Percentiles rank a stretch among this genome's conserved stretches.
Evolutionary conservation across 1,140 invertebrate species (phyloP).

Genomic region (Lepidurus apus): DNA sequence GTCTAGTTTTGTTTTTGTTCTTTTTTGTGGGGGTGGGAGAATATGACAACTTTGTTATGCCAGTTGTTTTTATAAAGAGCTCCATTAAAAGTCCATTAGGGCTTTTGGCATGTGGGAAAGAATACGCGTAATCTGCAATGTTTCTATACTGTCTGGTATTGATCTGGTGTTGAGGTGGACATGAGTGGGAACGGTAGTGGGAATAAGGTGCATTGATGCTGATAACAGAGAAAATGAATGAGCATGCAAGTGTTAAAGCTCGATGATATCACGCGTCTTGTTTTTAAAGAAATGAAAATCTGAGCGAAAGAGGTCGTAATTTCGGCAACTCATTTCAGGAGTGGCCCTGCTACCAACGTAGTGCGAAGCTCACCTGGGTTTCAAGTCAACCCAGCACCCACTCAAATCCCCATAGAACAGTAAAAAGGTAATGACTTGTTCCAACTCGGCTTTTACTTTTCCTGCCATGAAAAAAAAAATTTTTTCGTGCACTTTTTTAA

Average conservation of each 20-base stretch:
- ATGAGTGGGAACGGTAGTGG: neutral
- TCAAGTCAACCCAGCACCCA: neutral
- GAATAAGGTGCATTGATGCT: slow-evolving; percentile 10
- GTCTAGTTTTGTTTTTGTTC: neutral
- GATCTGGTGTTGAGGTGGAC: slow-evolving; percentile 17
- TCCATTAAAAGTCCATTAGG: neutral
- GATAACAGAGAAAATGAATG: neutral
- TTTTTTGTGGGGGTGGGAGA: neutral
- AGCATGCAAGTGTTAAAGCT: neutral
- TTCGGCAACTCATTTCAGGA: neutral
- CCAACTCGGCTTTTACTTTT: neutral
- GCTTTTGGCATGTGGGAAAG: neutral
- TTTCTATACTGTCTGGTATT: neutral
- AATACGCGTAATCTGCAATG: slow-evolving; percentile 9
- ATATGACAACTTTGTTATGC: neutral
- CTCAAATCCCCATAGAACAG: neutral
- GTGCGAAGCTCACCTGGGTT: slow-evolving; percentile 2
- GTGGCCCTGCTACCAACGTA: neutral
- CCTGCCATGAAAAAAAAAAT: too few relatives aligned
- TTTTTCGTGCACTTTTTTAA: too few relatives aligned
- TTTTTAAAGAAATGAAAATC: neutral
- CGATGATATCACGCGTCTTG: too few relatives aligned
- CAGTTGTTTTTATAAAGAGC: slow-evolving; percentile 2
- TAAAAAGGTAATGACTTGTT: neutral
- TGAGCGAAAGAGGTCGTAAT: neutral